phyloP scores from a whole-genome alignment of 1,140 invertebrate species.

The Caenorhabditis latens region DNA sequence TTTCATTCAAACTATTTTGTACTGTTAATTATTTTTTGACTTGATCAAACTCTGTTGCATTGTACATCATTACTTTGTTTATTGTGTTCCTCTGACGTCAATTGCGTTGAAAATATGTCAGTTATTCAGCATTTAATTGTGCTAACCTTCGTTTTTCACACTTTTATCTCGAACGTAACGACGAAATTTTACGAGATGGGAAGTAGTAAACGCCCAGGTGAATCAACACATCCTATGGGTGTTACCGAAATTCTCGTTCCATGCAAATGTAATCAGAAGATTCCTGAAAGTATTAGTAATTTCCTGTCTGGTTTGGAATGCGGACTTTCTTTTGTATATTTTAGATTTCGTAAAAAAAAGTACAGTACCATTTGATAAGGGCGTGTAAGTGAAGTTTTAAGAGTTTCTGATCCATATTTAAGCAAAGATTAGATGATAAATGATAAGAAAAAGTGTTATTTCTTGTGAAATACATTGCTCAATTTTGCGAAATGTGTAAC shows the following conservation, averaged over 20 bases:
- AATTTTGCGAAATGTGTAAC: no score
- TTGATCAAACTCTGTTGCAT: no score
- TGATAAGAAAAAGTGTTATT: no score
- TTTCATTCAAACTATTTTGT: neutral
- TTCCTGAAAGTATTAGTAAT: neutral
- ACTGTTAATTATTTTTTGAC: neutral
- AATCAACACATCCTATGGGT: neutral
- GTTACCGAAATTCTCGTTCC: neutral
- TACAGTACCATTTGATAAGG: no score
- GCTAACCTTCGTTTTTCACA: neutral
- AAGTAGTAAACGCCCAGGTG: neutral
- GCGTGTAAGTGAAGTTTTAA: no score
- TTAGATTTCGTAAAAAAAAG: no score
- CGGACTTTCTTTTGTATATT: no score
- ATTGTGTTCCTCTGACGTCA: neutral
- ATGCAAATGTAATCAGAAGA: neutral
- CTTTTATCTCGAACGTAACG: neutral
- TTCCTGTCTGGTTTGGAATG: neutral
- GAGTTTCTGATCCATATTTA: no score
- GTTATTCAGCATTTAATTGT: neutral
- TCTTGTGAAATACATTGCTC: no score
- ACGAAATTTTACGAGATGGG: neutral
- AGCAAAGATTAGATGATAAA: no score
- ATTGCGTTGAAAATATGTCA: neutral
- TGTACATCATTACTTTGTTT: no score